These are phyloP conservation scores for Erebia ligea DNA, from an alignment of 2,888 invertebrate species.

Conservation along the genomic window DNA sequence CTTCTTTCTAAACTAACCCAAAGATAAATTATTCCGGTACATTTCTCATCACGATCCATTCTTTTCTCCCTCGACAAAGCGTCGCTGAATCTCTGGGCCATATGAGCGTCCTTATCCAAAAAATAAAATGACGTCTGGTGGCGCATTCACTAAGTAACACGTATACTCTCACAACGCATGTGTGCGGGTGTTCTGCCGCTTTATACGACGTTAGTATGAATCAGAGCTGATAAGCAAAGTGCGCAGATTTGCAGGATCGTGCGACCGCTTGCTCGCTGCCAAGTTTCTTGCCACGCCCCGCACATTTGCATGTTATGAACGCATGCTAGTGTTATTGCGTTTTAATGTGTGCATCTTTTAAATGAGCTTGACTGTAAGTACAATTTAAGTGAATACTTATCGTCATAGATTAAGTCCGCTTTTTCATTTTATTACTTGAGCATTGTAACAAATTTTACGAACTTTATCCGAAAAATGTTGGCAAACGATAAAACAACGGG, in stretches of 20 bases:
- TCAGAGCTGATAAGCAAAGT: conserved; percentile 76
- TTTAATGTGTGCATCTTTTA: conserved; percentile 47
- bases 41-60: conserved; percentile 76
- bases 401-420: conserved; percentile 19
- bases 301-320: conserved; percentile 72
- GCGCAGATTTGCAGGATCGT: conserved; percentile 74
- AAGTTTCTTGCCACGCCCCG: conserved; percentile 73
- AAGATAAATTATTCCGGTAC: conserved; percentile 77
- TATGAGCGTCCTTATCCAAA: conserved; percentile 70
- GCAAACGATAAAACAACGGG: neutral
- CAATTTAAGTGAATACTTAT: conserved; percentile 41
- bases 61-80: conserved; percentile 72
- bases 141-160: conserved; percentile 65
- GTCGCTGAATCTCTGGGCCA: conserved; percentile 69
- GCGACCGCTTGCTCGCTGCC: conserved; percentile 64
- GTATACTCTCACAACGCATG: conserved; percentile 53
- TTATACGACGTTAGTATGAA: conserved; percentile 66
- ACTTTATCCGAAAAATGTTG: neutral
- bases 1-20: conserved; percentile 70
- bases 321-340: conserved; percentile 55
- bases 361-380: conserved; percentile 39
- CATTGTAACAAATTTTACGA: neutral
- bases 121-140: conserved; percentile 68
- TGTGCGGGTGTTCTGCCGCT: conserved; percentile 48
- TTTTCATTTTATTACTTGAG: neutral